Percentiles rank a stretch among this genome's conserved stretches.
Evolutionary conservation across 1,140 invertebrate genomes (phyloP).

Genomic region (Palaemon carinicauda): DNA sequence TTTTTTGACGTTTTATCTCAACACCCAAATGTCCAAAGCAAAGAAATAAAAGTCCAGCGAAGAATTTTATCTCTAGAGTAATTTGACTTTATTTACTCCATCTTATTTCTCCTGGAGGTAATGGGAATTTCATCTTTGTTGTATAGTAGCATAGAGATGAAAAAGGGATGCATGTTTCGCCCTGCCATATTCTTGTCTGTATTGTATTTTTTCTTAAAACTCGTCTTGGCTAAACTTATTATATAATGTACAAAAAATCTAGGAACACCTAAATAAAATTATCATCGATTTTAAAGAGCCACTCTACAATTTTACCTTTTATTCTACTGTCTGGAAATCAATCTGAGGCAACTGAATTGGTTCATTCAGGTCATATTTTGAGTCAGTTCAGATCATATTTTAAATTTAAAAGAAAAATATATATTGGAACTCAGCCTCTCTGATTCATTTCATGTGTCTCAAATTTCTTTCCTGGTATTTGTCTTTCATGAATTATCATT

Average conservation of each 20-base stretch:
- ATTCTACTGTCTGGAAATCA: too few relatives aligned
- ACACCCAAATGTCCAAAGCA: too few relatives aligned
- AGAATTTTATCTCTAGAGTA: not conserved
- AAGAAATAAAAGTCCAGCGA: slow-evolving; percentile 30
- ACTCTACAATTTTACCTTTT: slow-evolving; percentile 43
- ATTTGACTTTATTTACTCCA: too few relatives aligned
- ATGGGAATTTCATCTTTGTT: slow-evolving; percentile 35
- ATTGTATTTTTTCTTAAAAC: slow-evolving; percentile 25
- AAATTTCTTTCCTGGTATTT: too few relatives aligned
- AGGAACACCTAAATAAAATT: slow-evolving; percentile 55
- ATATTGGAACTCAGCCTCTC: too few relatives aligned
- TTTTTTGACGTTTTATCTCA: slow-evolving; percentile 1
- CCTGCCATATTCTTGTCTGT: slow-evolving; percentile 39
- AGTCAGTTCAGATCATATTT: too few relatives aligned
- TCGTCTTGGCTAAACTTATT: slow-evolving; percentile 35
- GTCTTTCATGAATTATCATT: too few relatives aligned
- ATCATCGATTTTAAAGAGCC: slow-evolving; percentile 35
- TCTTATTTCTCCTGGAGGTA: slow-evolving; percentile 39
- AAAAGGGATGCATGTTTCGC: slow-evolving; percentile 53
- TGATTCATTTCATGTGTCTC: too few relatives aligned
- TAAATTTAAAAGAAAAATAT: too few relatives aligned
- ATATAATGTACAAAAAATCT: slow-evolving; percentile 54
- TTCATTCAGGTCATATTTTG: too few relatives aligned
- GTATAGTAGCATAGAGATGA: slow-evolving; percentile 46
- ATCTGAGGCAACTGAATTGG: too few relatives aligned